Base-by-base conservation (phyloP, 1,140 invertebrate genomes). In the Pentalonia nigronervosa region DNA sequence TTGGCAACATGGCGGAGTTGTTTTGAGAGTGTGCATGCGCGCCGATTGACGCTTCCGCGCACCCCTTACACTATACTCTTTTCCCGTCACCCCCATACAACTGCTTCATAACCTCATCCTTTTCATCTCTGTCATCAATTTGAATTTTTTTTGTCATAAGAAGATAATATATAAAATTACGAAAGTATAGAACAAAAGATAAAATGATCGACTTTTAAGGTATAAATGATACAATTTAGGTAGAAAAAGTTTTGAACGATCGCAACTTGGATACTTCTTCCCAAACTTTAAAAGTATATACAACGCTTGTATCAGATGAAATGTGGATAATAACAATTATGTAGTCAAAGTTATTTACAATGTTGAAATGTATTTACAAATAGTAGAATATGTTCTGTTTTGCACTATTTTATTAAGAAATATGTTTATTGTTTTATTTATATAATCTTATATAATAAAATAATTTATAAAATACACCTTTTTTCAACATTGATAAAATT, bases 1-100 rank as follows among this genome's bases (percentile, higher is more conserved):
- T 93, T 93, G 91, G 91, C 91, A 93, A 93, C 91, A 86, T 93
- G 91, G 91, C 91, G 81, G 81, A 53, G 91, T 84, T 84, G 91
- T 86, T 93, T 45, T 30, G 81, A 53, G 91, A 53, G 81, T 56
- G 91, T 92, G 91, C 91, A 93, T 93, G 91, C 91, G 91, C 91
- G n/a, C 81, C 76, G 81, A 93, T 86, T 93, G 91, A 84, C 91
- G 91, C 91, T 86, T 92, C 91, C 91, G 67, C 91, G 45, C 91
- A 83, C 91, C 90, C 90, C 47, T 91, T 91, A 83, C 20, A 48
- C 67, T 23, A 67, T 89, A 89, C 87, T 34, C 48, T 53, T 89
- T 34, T 45, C 88, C 87, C 30, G 36, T 60, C 50, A 41, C 50
- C 53, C 47, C 87, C 20, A 30, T 60, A 90, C 30, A 90, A 60